Base-by-base conservation (phyloP, 1,140 invertebrate genomes). In the Zelostemma sp. region DNA sequence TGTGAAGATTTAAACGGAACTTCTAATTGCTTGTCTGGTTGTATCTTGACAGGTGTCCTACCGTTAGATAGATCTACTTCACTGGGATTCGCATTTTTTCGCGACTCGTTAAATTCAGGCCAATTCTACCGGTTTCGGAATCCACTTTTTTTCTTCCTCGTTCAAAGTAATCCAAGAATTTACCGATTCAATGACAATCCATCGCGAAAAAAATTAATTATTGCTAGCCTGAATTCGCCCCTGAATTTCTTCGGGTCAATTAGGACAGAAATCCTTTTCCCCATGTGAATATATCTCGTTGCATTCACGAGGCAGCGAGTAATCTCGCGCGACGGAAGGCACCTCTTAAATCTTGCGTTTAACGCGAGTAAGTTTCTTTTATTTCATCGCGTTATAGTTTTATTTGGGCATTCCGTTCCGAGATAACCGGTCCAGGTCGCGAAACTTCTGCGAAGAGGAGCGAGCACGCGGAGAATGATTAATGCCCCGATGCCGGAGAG, bases 401-500 rank as follows among this genome's bases (percentile, higher is more conserved):
- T 65, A 65, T 65, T 60, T 57, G 59, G 47, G 55, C 49, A 57
- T 67, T 67, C 50, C 53, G 46, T 47, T 41, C 28, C 43, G 55
- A 50, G 56, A 41, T 50, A 55, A 66, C 63, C 63, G 56, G 63
- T 66, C 56, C 51, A 55, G 56, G 63, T 66, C 56, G 63, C 63
- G 47, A 57, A 53, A 57, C 47, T 58, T 58, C n/a, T 65, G 56
- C 51, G 46, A 58, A 58, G 56, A 58, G 40, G 38, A 64, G 47
- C 16, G n/a, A 54, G 38, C 28, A 46, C 19, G 38, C 47, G 40
- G 40, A 16, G 72, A 74, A 80, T 78, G 79, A 81, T 78, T 79
- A 80, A 80, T 80, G 73, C 66, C 55, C 45, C 57, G 71, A 74
- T 77, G 67, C 51, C 49, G 48, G 47, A 65, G 72, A 54, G 45